Evolutionary conservation across 2,113 vertebrate genomes (phyloP), one percentile per base, ranked within the genome.

Genomic region (Muntiacus muntjak): DNA sequence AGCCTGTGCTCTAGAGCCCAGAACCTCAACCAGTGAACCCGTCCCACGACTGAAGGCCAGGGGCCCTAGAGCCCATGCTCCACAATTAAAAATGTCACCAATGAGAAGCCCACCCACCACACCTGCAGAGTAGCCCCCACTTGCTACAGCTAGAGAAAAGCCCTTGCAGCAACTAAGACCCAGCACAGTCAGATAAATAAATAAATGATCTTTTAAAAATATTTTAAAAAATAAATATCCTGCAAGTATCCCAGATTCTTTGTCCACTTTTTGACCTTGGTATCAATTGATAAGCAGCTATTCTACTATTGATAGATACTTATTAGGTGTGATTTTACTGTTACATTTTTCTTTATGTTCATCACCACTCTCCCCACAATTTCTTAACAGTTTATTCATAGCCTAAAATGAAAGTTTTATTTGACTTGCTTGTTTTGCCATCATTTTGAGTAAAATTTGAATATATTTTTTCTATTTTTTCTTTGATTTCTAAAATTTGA

Each of bases 161-260:
- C 19, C 67, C 9, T 23, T 36, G 19, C n/a, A 40, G 19, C 19
- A 40, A 71, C 67, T 23, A 40, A 71, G n/a, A 23, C n/a, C 19
- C 36, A 23, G n/a, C 19, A 10, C 1, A 71, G 67, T 10, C 67
- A 71, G 40, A 71, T 3, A 40, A 74, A 40, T 74, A 40, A 23
- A 25, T 40, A 12, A 71, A 11, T 21, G 10, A 40, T 3, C 67
- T 74, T 40, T 71, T 0, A 40, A 71, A 71, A 71, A 23, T 40
- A 71, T 40, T 71, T 0, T 0, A 1, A 64, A 21, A 54, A 55
- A 2, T 36, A 23, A 74, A 74, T 13, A 40, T 25, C 1, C 30
- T 45, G 21, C 2, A 16, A 33, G 14, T 54, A 55, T 78, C 6
- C 19, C 5, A 2, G 10, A 11, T 88, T 67, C 11, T 30, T 76